Evolutionary conservation across 2,113 vertebrate species (phyloP).

Genomic region (Hyperopisus bebe): DNA sequence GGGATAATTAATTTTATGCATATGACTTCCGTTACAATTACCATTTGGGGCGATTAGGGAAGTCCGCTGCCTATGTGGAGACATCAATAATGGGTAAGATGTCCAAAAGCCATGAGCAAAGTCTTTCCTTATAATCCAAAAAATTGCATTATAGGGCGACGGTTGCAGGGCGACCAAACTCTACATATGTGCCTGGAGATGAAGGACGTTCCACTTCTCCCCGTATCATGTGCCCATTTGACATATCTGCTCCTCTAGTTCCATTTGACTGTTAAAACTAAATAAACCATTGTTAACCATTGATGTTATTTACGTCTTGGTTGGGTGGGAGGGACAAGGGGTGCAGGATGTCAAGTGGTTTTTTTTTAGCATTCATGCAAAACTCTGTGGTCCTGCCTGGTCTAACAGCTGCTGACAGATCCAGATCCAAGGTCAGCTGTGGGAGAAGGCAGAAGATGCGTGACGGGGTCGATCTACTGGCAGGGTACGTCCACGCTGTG

Average conservation of each 20-base stretch:
- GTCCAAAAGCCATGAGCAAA: conserved; percentile 36
- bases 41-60: conserved; percentile 59
- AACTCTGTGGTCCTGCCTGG: neutral
- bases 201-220: conserved; percentile 33
- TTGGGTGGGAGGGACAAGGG: neutral
- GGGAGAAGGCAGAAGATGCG: neutral
- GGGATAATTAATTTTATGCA: conserved; percentile 90
- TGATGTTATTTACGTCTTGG: neutral
- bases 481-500: neutral
- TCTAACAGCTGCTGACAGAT: neutral
- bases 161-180: conserved; percentile 40
- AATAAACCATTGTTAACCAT: neutral
- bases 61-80: conserved; percentile 69
- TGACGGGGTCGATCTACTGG: neutral
- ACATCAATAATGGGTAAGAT: conserved; percentile 64
- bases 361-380: neutral
- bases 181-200: conserved; percentile 39
- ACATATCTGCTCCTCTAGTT: neutral
- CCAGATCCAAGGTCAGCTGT: neutral
- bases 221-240: neutral
- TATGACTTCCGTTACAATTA: conserved; percentile 92
- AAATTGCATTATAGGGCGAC: conserved; percentile 48
- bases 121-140: conserved; percentile 37
- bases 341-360: neutral
- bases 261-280: neutral